Evolutionary conservation across 1,140 invertebrate species (phyloP), one percentile per base, ranked within the genome.

Genomic region (Belonocnema kinseyi): DNA sequence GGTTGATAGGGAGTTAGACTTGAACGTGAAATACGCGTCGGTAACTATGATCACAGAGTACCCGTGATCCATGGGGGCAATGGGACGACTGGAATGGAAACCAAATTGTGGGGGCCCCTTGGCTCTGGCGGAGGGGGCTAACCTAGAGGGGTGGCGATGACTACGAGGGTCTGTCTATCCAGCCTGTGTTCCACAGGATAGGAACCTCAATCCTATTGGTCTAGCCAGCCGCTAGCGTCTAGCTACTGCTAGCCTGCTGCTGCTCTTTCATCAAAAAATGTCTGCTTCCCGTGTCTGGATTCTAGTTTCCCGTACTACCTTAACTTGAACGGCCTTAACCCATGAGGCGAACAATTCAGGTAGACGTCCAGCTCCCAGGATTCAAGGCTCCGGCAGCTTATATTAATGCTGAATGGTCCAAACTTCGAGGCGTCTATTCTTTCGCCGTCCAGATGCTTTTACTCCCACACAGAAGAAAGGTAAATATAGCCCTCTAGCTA

Each of bases 31-130:
- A 40, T 33, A 8, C 14, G 61, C 33, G 61, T 66, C 26, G 21
- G 14, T 16, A 33, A 66, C 26, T 12, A 66, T 2, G 16, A 33
- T 66, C 14, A 40, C 10, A 10, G 26, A 21, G 61, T 16, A 40
- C 4, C 26, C 61, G 26, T 83, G 78, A 85, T 83, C 82, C 80
- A 85, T 85, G 82, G 85, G 85, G 83, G 85, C 76, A 79, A 76
- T 74, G 77, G 78, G 66, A 80, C 83, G 86, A 89, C 88, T 88
- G 88, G 83, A 84, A 88, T 86, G 80, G 80, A 83, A 88, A 86
- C 85, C 82, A 87, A 90, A 89, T 88, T 89, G 88, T 89, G 85
- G 85, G 85, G 86, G 84, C 83, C 86, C 83, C 83, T 16, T 51
- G 33, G 58, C 50, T 40, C 33, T 50, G 56, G 50, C 40, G 54